Conservation (phyloP, 1,140 invertebrate species). For the Rhizoglyphus robini region DNA sequence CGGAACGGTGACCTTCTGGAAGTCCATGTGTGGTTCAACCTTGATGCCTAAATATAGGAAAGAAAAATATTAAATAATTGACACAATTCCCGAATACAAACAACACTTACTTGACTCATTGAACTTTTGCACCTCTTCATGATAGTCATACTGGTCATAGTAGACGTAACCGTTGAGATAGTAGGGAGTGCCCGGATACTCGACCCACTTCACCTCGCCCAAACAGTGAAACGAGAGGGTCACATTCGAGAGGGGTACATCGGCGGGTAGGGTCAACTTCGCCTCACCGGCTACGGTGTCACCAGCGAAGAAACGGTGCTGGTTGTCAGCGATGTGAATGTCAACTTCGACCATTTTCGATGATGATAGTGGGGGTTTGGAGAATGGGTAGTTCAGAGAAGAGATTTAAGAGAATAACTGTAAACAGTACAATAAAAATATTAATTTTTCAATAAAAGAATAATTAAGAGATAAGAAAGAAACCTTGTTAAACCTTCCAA, state of each 20-base stretch:
- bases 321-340: background rate
- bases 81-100: no score
- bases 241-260: background rate
- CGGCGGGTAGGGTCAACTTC: background rate
- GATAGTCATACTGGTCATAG: slow-evolving; percentile 1
- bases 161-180: slow-evolving; percentile 10
- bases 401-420: no score
- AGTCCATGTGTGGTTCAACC: background rate
- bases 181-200: slow-evolving; percentile 13
- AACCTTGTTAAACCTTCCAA: no score
- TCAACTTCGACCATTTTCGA: background rate
- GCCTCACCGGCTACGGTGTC: background rate
- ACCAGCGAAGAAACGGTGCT: background rate
- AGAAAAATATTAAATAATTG: no score
- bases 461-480: no score
- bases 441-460: no score
- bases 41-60: background rate
- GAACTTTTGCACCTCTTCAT: background rate
- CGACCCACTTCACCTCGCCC: slow-evolving; percentile 12
- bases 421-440: no score
- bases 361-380: no score
- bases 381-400: no score
- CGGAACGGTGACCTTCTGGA: background rate
- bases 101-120: background rate
- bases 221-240: background rate